Percentiles rank a stretch among this genome's conserved stretches.
Conservation (phyloP, 2,888 invertebrate species). For the Limnephilus auricula region DNA sequence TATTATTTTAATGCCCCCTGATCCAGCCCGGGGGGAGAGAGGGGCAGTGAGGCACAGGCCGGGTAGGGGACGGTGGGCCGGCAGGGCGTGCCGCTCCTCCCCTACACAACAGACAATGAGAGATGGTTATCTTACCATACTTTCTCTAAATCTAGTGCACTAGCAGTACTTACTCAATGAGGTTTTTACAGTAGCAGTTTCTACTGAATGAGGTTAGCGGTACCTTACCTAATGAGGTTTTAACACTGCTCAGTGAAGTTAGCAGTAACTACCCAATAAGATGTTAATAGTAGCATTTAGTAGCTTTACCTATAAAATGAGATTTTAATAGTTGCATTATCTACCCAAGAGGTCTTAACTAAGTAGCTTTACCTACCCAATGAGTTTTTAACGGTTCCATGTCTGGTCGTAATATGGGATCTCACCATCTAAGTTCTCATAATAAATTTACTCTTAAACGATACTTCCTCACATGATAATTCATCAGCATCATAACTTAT, state of each 20-base stretch:
- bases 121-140: slow-evolving; percentile 18
- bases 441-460: no score
- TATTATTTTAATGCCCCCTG: slow-evolving; percentile 42
- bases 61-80: background rate
- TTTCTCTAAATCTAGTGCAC: slow-evolving; percentile 11
- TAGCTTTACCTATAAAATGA: no score
- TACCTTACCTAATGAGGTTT: background rate
- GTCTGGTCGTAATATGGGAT: no score
- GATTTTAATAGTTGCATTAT: no score
- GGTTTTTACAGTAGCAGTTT: no score
- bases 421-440: no score
- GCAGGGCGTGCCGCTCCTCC: slow-evolving; percentile 31
- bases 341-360: no score
- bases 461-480: no score
- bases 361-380: background rate
- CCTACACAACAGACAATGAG: background rate
- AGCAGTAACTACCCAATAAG: background rate
- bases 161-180: no score
- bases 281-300: no score
- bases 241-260: no score
- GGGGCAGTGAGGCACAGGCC: background rate
- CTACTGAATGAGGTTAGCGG: background rate
- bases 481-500: no score
- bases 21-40: slow-evolving; percentile 10
- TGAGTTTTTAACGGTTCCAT: background rate